Evolutionary conservation across 2,797 vertebrate species (phyloP), one percentile per base, ranked within the genome.

Genomic region (Pangasius macronema): DNA sequence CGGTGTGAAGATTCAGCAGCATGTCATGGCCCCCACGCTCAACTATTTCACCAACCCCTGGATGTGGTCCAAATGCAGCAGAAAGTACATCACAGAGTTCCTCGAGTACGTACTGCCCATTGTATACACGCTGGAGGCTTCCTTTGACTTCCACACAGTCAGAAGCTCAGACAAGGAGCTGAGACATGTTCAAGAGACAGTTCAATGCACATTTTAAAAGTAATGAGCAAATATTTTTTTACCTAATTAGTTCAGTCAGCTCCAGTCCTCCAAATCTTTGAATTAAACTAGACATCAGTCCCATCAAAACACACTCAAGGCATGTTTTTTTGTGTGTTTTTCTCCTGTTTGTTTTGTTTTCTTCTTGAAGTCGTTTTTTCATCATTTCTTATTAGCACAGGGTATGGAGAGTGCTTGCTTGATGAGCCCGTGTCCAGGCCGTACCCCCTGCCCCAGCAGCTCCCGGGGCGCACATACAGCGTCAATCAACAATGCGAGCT

Each of bases 41-140:
- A 99, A 98, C 94, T 98, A 98, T 94, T 96, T 99, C 93, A 99
- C 99, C 92, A 99, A 99, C 88, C 99, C 98, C 81, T 99, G 99
- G 99, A 98, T 98, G 97, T 99, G 99, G 99, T 99, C 99, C 90
- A 99, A 98, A 92, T 99, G 99, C 92, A 99, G 99, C 94, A 96
- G 97, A 92, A 99, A 98, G 95, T 99, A 98, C 93, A 98, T 99
- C 95, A 99, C 99, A 24, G 98, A 99, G 93, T 99, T 99, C 95
- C 96, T 99, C 46, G 99, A 99, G 99, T 99, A 98, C 96, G 98
- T 95, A 83, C 53, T 24, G 33, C 81, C 87, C 16, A 75, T 90
- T 89, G 89, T 57, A 53, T 72, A 49, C 55, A 63, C 55, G 33
- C 9, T 83, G 0, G 4, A 36, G 46, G 14, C 36, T 79, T 61